Evolutionary conservation across 2,113 vertebrate species (phyloP), one percentile per base, ranked within the genome.

Genomic region (Anser brachyrhynchus): DNA sequence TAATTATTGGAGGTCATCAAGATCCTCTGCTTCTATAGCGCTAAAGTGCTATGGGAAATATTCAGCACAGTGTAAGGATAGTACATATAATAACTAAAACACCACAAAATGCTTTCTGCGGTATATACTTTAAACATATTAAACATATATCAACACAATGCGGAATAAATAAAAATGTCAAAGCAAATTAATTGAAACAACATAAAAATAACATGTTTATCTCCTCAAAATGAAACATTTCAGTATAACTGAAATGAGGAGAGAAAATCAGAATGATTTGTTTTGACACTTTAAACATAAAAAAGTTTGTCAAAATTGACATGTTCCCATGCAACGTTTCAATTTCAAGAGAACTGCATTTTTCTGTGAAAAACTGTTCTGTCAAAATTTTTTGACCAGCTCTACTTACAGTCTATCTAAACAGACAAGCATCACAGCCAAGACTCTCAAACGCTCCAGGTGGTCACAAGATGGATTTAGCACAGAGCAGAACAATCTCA

Each of bases 371-470:
- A 96, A 96, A 85, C 92, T 93, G 58, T 91, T 84, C 89, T 96
- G 93, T 96, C 95, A 96, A 86, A 92, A 89, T 92, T 96, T 95
- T 95, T 92, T 97, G 93, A 96, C 96, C 96, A 94, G 89, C 84
- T 96, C 86, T 79, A 13, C 90, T 94, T 89, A 14, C 84, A 93
- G 74, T 73, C 87, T 92, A 94, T 96, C 91, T 87, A 91, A 96
- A 92, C 80, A 94, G 93, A 96, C 92, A 96, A 91, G 81, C 64
- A 85, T 33, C 95, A 92, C 81, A 96, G 96, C 89, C 89, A 96
- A 95, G 92, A 70, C 87, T 95, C 85, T 70, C 81, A 79, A 95
- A 96, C 19, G 22, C 95, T 93, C 93, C 96, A 96, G 95, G 96
- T 97, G 96, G 92, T 79, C 96, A 70, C 92, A 65, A 92, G 95